A percentile compares a stretch with the other conserved stretches of the same genome.
These are phyloP conservation scores for Gonocerus acuteangulatus DNA, from an alignment of 2,888 invertebrate species.

Conservation along the genomic window DNA sequence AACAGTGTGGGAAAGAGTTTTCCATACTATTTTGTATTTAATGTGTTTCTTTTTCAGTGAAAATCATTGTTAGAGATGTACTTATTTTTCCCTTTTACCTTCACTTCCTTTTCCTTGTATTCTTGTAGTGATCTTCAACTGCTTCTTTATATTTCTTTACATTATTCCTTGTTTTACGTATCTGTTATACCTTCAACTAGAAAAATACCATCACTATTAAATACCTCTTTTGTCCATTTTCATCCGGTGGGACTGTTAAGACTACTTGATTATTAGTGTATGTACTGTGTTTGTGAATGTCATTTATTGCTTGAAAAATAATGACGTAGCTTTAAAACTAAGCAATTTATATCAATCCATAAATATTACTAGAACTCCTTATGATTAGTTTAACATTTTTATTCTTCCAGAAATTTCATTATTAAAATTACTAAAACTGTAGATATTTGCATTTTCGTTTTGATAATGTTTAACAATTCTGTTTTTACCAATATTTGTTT, in stretches of 20 bases:
- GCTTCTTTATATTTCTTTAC: background rate
- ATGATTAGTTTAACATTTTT: too few relatives aligned
- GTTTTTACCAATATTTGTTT: too few relatives aligned
- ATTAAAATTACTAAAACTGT: too few relatives aligned
- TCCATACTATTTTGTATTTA: too few relatives aligned
- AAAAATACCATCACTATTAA: background rate
- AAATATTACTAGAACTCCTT: too few relatives aligned
- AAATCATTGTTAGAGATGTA: too few relatives aligned
- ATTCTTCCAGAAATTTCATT: too few relatives aligned
- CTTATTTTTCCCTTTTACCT: background rate
- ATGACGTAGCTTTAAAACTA: slow-evolving; percentile 10
- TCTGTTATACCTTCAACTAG: background rate
- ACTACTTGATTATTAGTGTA: slow-evolving; percentile 1
- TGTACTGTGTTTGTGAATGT: slow-evolving; percentile 6
- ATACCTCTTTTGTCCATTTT: slow-evolving; percentile 10
- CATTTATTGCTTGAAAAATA: slow-evolving; percentile 10
- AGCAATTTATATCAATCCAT: too few relatives aligned
- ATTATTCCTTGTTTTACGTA: background rate
- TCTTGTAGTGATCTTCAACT: background rate
- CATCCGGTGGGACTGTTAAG: slow-evolving; percentile 26
- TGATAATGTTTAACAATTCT: too few relatives aligned
- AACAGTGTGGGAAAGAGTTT: too few relatives aligned
- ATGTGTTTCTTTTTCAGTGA: too few relatives aligned
- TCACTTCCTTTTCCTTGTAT: background rate
- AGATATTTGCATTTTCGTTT: too few relatives aligned